Evolutionary conservation across 2,797 vertebrate genomes (phyloP).

Genomic region (Enoplosus armatus): DNA sequence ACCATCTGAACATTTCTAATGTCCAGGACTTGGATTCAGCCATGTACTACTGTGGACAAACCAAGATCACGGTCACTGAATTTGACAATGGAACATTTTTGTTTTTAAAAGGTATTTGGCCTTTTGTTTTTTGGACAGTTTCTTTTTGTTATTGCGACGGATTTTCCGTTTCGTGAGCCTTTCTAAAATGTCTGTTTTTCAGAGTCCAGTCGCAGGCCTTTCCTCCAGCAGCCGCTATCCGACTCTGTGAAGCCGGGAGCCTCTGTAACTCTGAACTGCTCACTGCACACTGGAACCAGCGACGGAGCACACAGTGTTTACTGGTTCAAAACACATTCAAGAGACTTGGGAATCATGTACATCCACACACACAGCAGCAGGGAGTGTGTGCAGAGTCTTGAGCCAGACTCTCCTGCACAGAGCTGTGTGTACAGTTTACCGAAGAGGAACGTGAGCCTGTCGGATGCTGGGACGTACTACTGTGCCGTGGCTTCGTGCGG

Average conservation of each 20-base stretch:
- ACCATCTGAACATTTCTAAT: conserved; percentile 53
- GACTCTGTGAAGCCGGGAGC: conserved; percentile 45
- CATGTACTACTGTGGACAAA: conserved; percentile 59
- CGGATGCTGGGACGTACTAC: conserved; percentile 60
- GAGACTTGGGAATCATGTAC: conserved; percentile 50
- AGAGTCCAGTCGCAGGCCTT: conserved; percentile 34
- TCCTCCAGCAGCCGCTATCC: conserved; percentile 44
- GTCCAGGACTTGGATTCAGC: conserved; percentile 51
- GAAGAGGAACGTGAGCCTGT: conserved; percentile 39
- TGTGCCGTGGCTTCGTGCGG: conserved; percentile 70
- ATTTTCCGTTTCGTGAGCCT: not conserved
- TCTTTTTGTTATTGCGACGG: too few species aligned
- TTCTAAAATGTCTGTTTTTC: conserved; percentile 25
- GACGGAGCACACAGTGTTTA: conserved; percentile 52
- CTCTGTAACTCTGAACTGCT: conserved; percentile 66
- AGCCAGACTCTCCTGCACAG: not conserved
- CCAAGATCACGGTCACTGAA: not conserved
- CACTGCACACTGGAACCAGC: conserved; percentile 43
- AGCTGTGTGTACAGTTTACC: conserved; percentile 63
- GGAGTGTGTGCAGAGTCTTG: conserved; percentile 35
- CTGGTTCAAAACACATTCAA: conserved; percentile 63
- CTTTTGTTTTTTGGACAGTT: too few species aligned
- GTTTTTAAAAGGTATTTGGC: conserved; percentile 47
- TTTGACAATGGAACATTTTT: conserved; percentile 39
- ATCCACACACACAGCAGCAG: conserved; percentile 19